Percentiles rank a stretch among this genome's conserved stretches.
These are phyloP conservation scores for Napeogenes sylphis DNA, from an alignment of 2,888 invertebrate genomes.

Conservation along the genomic window DNA sequence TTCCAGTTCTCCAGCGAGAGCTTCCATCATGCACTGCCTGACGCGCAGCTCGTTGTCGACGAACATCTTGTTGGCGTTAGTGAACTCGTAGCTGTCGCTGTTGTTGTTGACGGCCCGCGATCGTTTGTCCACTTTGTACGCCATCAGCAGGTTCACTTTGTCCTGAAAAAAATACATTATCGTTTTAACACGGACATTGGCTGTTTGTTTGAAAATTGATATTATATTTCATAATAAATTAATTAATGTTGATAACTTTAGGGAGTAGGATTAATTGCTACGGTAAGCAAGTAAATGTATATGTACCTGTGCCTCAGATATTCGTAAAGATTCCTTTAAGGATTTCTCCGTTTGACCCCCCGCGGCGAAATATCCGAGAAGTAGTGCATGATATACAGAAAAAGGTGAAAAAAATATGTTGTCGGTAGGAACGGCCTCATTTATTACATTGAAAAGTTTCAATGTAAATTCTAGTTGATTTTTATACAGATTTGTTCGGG, in stretches of 20 bases:
- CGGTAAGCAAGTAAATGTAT: too few species aligned
- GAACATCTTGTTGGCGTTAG: slow-evolving; percentile 87
- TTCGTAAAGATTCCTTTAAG: slow-evolving; percentile 79
- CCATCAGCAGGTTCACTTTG: slow-evolving; percentile 84
- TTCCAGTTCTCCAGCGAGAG: slow-evolving; percentile 82
- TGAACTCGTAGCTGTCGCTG: slow-evolving; percentile 83
- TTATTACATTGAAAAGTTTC: slow-evolving; percentile 82
- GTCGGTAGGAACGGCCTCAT: slow-evolving; percentile 80
- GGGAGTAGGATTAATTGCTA: too few species aligned
- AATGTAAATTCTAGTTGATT: slow-evolving; percentile 83
- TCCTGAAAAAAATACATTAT: slow-evolving; percentile 47
- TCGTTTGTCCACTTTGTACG: slow-evolving; percentile 85
- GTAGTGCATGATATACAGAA: slow-evolving; percentile 88
- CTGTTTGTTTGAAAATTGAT: neutral
- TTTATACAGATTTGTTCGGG: slow-evolving; percentile 53
- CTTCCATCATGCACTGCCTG: slow-evolving; percentile 81
- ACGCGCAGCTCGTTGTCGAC: slow-evolving; percentile 78
- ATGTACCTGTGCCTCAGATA: slow-evolving; percentile 77
- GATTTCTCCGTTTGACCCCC: slow-evolving; percentile 83
- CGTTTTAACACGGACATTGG: neutral
- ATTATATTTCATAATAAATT: neutral
- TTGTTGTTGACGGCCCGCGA: slow-evolving; percentile 70
- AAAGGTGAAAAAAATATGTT: slow-evolving; percentile 94
- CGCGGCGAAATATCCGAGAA: slow-evolving; percentile 87
- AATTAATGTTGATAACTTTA: too few species aligned